phyloP scores from a whole-genome alignment of 2,113 vertebrate genomes.

The Pimephales promelas region DNA sequence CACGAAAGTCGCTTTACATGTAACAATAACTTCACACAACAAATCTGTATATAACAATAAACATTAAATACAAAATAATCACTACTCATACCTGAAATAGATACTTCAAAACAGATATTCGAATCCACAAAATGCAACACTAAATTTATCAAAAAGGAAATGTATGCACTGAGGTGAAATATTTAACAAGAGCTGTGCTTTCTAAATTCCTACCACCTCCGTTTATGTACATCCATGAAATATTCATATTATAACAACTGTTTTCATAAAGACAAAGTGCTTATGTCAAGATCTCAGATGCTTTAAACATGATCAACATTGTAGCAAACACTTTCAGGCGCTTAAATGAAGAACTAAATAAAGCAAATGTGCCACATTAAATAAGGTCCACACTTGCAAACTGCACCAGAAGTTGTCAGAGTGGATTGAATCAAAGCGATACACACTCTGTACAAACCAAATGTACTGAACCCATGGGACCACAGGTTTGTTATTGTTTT shows the following conservation, averaged over 20 bases:
- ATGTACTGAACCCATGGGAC: neutral
- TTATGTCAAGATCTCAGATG: constrained; percentile 6
- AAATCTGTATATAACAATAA: neutral
- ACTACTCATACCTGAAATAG: neutral
- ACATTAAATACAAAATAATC: neutral
- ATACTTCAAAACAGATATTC: neutral
- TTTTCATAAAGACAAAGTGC: neutral
- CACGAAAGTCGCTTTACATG: neutral
- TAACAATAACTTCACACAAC: neutral
- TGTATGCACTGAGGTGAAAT: constrained; percentile 38
- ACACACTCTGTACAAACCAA: constrained; percentile 4
- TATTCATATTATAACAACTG: constrained; percentile 40
- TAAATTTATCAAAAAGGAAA: neutral
- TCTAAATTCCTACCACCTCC: constrained; percentile 26
- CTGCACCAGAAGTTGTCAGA: constrained; percentile 36
- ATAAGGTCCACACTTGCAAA: constrained; percentile 21
- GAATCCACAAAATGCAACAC: neutral
- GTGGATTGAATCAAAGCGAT: constrained; percentile 19
- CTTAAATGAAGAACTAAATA: constrained; percentile 22
- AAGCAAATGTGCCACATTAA: constrained; percentile 21
- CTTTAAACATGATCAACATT: constrained; percentile 24
- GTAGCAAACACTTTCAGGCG: neutral
- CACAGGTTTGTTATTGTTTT: constrained; percentile 8
- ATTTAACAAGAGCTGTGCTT: constrained; percentile 40
- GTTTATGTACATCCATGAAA: constrained; percentile 42